Conservation (phyloP, 2,113 vertebrate genomes). For the Hucho hucho region DNA sequence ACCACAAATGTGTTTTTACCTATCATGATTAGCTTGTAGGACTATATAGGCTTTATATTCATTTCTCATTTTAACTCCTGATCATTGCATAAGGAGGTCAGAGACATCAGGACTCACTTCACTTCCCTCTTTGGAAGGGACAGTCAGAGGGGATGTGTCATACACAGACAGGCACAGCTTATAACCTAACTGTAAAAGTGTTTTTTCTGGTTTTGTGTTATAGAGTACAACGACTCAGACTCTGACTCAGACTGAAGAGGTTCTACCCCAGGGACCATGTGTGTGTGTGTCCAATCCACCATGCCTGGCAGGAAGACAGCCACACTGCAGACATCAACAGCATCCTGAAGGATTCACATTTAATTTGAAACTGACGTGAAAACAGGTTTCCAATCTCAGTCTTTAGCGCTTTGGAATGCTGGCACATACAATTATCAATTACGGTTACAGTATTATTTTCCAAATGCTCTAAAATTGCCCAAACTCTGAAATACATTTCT, state of each 20-base stretch:
- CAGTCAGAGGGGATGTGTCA: not conserved
- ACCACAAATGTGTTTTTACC: too few relatives aligned
- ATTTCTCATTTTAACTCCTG: not conserved
- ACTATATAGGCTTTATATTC: too few relatives aligned
- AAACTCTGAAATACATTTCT: not conserved
- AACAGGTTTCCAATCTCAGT: not conserved
- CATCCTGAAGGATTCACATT: not conserved
- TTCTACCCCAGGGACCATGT: conserved; percentile 7
- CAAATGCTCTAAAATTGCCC: not conserved
- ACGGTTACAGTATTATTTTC: not conserved
- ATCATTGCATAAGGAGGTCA: not conserved
- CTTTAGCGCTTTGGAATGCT: not conserved
- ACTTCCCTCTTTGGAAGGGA: not conserved
- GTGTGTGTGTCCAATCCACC: not conserved
- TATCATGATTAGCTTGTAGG: too few relatives aligned
- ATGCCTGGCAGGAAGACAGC: not conserved
- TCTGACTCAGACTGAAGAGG: conserved; percentile 84
- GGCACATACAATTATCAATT: not conserved
- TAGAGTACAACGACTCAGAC: conserved; percentile 79
- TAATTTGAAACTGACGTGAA: not conserved
- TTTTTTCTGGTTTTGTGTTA: conserved; percentile 38
- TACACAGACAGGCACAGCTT: not conserved
- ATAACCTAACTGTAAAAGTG: not conserved
- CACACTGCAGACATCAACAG: not conserved
- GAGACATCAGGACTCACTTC: not conserved